Conservation (phyloP, 23 tunicate species). For the Phallusia fumigata region DNA sequence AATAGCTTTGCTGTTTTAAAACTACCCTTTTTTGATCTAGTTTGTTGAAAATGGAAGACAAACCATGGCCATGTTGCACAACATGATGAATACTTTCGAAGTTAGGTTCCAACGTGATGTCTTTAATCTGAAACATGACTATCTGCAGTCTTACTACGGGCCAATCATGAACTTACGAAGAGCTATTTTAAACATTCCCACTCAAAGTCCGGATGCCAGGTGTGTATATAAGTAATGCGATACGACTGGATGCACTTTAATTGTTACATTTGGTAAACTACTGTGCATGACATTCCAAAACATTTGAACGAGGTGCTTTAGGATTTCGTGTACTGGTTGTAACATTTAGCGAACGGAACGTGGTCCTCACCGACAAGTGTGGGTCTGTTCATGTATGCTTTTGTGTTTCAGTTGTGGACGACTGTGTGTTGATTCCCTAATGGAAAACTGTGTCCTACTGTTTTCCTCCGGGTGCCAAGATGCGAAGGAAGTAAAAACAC, state of each 20-base stretch:
- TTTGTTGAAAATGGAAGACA: slow-evolving; percentile 19
- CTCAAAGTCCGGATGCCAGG: background rate
- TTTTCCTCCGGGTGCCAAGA: background rate
- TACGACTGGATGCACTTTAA: too few relatives aligned
- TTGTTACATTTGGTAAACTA: too few relatives aligned
- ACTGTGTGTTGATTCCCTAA: background rate
- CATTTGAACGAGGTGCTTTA: too few relatives aligned
- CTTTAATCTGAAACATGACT: slow-evolving; percentile 41
- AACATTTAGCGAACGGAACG: too few relatives aligned
- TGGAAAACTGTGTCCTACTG: background rate
- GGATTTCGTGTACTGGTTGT: too few relatives aligned
- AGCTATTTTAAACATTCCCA: slow-evolving; percentile 22
- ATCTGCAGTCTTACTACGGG: slow-evolving; percentile 31
- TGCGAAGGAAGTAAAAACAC: background rate
- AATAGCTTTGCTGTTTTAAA: too few relatives aligned
- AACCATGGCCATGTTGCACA: slow-evolving; percentile 68
- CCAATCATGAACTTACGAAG: slow-evolving; percentile 50
- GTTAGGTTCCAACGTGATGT: slow-evolving; percentile 78
- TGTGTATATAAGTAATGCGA: too few relatives aligned
- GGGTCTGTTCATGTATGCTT: too few relatives aligned
- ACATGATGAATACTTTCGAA: slow-evolving; percentile 55
- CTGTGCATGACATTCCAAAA: too few relatives aligned
- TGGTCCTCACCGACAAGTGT: too few relatives aligned
- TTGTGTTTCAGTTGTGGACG: too few relatives aligned
- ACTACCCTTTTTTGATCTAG: background rate